Evolutionary conservation across 2,797 vertebrate species (phyloP).

Genomic region (Corythornis leucogaster): DNA sequence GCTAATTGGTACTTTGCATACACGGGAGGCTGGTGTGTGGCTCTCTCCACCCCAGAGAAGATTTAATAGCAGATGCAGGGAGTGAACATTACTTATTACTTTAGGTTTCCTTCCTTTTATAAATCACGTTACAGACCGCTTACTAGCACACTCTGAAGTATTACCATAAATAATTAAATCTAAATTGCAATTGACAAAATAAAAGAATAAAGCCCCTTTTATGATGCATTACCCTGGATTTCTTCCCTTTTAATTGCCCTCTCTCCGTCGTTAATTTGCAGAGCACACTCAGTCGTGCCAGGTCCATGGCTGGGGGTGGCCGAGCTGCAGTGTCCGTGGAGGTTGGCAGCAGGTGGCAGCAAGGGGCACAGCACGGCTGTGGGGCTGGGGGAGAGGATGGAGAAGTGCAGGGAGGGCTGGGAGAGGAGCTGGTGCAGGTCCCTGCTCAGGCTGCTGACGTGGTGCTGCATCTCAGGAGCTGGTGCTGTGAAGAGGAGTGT

Average conservation of each 20-base stretch:
- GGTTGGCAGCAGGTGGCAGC: neutral
- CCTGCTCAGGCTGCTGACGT: rapidly evolving
- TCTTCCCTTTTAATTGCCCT: conserved; percentile 46
- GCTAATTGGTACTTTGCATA: conserved; percentile 63
- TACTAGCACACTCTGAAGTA: conserved; percentile 24
- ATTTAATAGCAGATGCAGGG: conserved; percentile 42
- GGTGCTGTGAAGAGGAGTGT: rapidly evolving
- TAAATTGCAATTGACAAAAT: conserved; percentile 59
- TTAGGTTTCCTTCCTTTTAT: conserved; percentile 53
- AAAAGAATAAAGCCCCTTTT: conserved; percentile 44
- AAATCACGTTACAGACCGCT: conserved; percentile 30
- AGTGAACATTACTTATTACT: conserved; percentile 28
- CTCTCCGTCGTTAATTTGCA: conserved; percentile 29
- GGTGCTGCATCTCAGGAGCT: rapidly evolving
- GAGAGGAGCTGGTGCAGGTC: neutral
- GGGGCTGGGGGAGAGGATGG: rapidly evolving
- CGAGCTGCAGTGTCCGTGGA: neutral
- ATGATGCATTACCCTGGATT: conserved; percentile 42
- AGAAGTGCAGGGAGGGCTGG: rapidly evolving
- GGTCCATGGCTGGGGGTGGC: neutral
- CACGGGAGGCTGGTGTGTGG: conserved; percentile 7
- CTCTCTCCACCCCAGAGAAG: conserved; percentile 39
- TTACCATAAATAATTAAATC: conserved; percentile 69
- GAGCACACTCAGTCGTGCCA: neutral
- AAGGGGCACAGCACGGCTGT: neutral